Evolutionary conservation across 2,888 invertebrate species (phyloP).

Genomic region (Leptothorax acervorum): DNA sequence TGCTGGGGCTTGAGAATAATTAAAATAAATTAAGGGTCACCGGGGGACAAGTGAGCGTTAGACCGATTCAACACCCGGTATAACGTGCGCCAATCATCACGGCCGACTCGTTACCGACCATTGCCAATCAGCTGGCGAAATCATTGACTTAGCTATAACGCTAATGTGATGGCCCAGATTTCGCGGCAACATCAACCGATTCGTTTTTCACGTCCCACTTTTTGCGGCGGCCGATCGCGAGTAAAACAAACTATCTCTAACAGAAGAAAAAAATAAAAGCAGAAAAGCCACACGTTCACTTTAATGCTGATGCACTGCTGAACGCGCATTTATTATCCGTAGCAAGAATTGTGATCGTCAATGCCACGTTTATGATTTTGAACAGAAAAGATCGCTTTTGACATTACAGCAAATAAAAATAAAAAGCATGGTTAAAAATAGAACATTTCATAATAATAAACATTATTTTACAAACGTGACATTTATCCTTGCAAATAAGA

Average conservation of each 20-base stretch:
- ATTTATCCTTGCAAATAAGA: constrained; percentile 6
- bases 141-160: constrained; percentile 60
- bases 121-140: constrained; percentile 62
- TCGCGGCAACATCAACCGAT: constrained; percentile 72
- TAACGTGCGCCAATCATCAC: constrained; percentile 62
- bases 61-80: constrained; percentile 57
- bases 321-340: not conserved
- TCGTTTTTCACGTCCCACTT: constrained; percentile 71
- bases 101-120: constrained; percentile 65
- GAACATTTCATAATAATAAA: constrained; percentile 22
- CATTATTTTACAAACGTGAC: not conserved
- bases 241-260: constrained; percentile 28
- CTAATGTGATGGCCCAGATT: constrained; percentile 73
- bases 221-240: constrained; percentile 12
- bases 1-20: constrained; percentile 78
- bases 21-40: constrained; percentile 78
- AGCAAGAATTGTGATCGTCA: not conserved
- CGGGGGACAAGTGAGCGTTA: constrained; percentile 70
- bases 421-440: not conserved
- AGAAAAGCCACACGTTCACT: not conserved
- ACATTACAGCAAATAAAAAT: not conserved
- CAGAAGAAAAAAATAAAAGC: not conserved
- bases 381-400: not conserved
- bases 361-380: not conserved
- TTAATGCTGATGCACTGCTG: not conserved